Evolutionary conservation across 23 tunicate genomes (phyloP), one percentile per base, ranked within the genome.

Genomic region (Ascidia mentula): DNA sequence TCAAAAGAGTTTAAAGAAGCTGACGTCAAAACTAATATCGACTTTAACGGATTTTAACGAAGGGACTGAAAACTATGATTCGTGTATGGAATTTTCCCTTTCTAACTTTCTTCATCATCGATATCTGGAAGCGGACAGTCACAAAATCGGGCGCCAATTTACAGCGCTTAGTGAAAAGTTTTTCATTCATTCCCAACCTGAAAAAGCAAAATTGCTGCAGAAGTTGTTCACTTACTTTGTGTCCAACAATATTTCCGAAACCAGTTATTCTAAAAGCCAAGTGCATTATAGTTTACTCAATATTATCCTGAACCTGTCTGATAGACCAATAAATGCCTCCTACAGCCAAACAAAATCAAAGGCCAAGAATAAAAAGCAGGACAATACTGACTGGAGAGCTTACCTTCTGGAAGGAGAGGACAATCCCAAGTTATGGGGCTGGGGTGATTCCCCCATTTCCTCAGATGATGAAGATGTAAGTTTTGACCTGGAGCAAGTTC

Each of bases 321-420:
- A 84, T 30, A 79, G 76, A 26, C 87, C 98, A 32, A 37, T 93
- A 15, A 40, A 80, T 35, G 32, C 15, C 15, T 72, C 33, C 31
- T 93, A 88, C 38, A 33, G 46, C 38, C 26, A 71, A 76, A 72
- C 77, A 33, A 18, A 22, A n/a, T 45, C 20, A 40, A 53, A n/a
- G 20, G 15, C 6, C 0, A 40, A 38, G 6, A 18, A 46, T 26
- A 72, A 34, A 37, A 34, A 31, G 6, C 45, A 71, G 36, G 83
- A 88, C 33, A 36, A 46, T 0, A 76, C 88, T 84, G 85, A 93
- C 77, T 93, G 98, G 98, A 31, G 76, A 0, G 72, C 79, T 32
- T 88, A 87, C 75, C 81, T 93, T 30, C 45, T 88, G 46, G 89
- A 93, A 30, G 98, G 98, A 1, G 89, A 85, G 80, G 98, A 93